phyloP scores from a whole-genome alignment of 2,113 vertebrate genomes.

The Microcebus griseorufus region DNA sequence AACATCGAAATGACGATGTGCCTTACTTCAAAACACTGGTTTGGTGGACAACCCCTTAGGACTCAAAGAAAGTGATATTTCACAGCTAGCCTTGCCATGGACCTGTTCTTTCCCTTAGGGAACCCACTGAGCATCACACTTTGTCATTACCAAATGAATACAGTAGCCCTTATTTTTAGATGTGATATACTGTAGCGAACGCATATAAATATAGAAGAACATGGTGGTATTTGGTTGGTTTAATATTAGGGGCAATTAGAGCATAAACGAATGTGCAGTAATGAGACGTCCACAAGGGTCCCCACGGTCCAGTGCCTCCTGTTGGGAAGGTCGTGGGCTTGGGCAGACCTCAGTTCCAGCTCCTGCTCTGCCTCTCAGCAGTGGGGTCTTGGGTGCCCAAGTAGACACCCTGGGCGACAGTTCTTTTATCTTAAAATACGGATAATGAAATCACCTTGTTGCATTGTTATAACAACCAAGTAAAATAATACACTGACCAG shows the following conservation, averaged over 20 bases:
- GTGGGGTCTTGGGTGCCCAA: background rate
- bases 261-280: background rate
- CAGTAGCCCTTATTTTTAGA: background rate
- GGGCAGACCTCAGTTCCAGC: background rate
- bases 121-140: background rate
- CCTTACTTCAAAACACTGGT: slow-evolving; percentile 26
- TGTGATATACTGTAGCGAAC: background rate
- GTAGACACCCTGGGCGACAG: background rate
- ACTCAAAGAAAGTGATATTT: background rate
- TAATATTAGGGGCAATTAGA: background rate
- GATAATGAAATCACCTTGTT: background rate
- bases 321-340: background rate
- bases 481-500: background rate
- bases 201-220: background rate
- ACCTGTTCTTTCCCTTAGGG: background rate
- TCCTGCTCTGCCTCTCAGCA: background rate
- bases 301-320: background rate
- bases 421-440: background rate
- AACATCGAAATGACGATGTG: background rate
- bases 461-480: background rate
- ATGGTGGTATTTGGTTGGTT: background rate
- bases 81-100: background rate
- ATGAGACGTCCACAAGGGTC: background rate
- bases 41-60: background rate
- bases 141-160: background rate